Base-by-base conservation (phyloP, 2,113 vertebrate species). In the Forbesichthys papilliferus region DNA sequence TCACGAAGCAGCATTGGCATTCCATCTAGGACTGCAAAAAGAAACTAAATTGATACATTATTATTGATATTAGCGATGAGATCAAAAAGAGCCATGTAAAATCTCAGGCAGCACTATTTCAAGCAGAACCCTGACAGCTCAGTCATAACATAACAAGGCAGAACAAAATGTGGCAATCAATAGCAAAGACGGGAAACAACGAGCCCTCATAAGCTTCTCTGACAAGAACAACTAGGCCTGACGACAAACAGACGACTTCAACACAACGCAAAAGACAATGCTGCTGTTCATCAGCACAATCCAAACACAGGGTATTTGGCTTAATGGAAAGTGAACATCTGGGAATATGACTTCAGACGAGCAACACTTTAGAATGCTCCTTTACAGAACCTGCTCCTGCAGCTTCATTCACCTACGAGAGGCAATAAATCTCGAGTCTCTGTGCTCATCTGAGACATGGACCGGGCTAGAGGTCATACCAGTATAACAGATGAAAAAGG, bases 401-500 rank as follows among this genome's bases (percentile, higher is more conserved):
- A 60, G 66, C 80, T 48, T 82, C 71, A 68, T 77, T 68, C 57
- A 69, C 75, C 75, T 69, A 34, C 60, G 64, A 73, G 72, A 63
- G 42, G 66, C 9, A 46, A 86, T 86, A 81, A 79, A 89, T 87
- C 85, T 70, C 51, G 34, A 53, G 72, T 64, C 79, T 85, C 69
- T 61, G 53, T 78, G 34, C 69, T 75, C 65, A 52, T 80, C 67
- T 11, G 75, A 84, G 70, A 80, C 74, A 76, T 48, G 62, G 75
- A 62, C 71, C 74, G 74, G 77, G 69, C 61, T 82, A 85, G 75
- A 87, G 88, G 90, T 92, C 88, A 88, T 80, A 83, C 76, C 69
- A 80, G 80, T 80, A 77, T 81, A 78, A 87, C 75, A 68, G 82
- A 88, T 81, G 77, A 88, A 89, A 27, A 89, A 88, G 81, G 81